Evolutionary conservation across 2,888 invertebrate genomes (phyloP), one percentile per base, ranked within the genome.

Genomic region (Drosophila barbarae): DNA sequence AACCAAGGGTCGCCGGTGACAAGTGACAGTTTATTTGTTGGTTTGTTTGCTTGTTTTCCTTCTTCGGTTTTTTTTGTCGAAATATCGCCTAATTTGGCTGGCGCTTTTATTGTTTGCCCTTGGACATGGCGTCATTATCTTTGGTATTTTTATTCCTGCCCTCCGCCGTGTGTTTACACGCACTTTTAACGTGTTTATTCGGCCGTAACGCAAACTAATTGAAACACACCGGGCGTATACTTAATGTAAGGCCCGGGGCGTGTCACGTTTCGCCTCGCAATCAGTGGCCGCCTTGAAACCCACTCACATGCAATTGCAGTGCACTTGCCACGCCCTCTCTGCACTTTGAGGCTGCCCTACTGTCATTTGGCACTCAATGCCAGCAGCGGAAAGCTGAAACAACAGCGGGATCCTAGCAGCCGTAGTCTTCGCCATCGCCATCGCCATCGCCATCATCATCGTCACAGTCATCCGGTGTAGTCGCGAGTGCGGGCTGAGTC

Each of bases 181-280:
- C 84, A 85, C 71, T 76, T 81, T 85, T 76, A 81, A 81, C 70
- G 76, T 72, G 85, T 85, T 75, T 85, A 85, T 78, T 78, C 68
- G 64, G 72, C 68, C 70, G 63, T 71, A 81, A 72, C 71, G 67
- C 72, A 71, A 81, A 81, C 84, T 81, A 81, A 81, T 81, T 81
- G 85, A 85, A 74, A 71, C 79, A 84, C 26, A 68, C 63, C 44
- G 46, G 71, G 57, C 79, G 78, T 77, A 83, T 83, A 70, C 77
- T 60, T 70, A 68, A 71, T 74, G 54, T 76, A 70, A 39, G 65
- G 75, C 70, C 75, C 23, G 39, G 35, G 66, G 81, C 66, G 57
- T 66, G 85, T 82, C 85, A 78, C 85, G 78, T 79, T 72, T 42
- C 26, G 23, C 41, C 23, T 23, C 23, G 58, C 77, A 70, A 70